These are phyloP conservation scores for Trissonchulus sp. DNA, from an alignment of 2,888 invertebrate species.

Conservation along the genomic window DNA sequence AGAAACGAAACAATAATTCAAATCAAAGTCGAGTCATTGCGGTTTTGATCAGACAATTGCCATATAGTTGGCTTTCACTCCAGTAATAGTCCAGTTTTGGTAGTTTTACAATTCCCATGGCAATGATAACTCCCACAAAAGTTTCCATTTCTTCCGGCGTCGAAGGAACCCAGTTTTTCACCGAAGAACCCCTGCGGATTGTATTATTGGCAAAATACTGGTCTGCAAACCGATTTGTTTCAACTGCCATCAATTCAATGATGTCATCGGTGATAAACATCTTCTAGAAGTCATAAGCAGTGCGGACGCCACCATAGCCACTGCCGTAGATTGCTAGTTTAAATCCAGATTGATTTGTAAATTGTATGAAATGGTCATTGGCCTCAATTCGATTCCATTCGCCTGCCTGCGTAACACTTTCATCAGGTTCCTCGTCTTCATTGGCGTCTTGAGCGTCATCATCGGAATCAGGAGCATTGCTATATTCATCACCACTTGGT, in stretches of 20 bases:
- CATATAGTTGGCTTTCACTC: not conserved
- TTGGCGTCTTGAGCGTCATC: no score
- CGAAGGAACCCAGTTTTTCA: not conserved
- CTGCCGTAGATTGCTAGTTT: not conserved
- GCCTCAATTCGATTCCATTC: not conserved
- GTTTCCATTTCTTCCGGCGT: conserved; percentile 3
- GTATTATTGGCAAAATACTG: not conserved
- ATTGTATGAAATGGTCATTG: not conserved
- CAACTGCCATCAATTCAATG: not conserved
- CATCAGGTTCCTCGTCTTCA: no score
- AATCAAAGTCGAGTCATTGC: conserved; percentile 13
- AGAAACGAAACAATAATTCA: not conserved
- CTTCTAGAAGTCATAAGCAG: conserved; percentile 7
- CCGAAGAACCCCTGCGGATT: not conserved
- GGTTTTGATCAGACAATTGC: not conserved
- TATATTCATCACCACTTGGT: no score
- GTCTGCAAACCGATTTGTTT: not conserved
- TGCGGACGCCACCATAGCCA: not conserved
- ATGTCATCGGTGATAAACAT: conserved; percentile 3
- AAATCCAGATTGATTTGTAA: conserved; percentile 6
- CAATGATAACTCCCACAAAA: not conserved
- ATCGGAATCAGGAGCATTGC: no score
- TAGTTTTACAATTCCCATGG: not conserved
- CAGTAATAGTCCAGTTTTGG: not conserved
- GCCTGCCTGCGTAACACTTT: no score